Percentiles rank a stretch among this genome's conserved stretches.
These are phyloP conservation scores for Vipera ursinii DNA, from an alignment of 2,797 vertebrate species.

Conservation along the genomic window DNA sequence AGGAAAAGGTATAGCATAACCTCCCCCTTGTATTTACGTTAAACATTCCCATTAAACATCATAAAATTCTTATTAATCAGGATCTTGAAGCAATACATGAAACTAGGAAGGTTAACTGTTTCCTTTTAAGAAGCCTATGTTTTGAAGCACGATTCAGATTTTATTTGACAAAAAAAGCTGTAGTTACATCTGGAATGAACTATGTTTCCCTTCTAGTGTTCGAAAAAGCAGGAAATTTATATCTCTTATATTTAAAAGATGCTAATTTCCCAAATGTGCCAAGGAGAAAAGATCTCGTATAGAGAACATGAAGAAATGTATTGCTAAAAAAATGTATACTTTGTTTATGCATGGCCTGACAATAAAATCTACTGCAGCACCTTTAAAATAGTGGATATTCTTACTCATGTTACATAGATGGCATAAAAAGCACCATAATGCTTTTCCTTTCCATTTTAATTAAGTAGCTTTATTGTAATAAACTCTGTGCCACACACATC, in stretches of 20 bases:
- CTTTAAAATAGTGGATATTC: background rate
- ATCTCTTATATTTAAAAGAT: background rate
- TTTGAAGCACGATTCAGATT: slow-evolving; percentile 18
- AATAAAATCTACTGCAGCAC: background rate
- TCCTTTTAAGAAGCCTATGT: slow-evolving; percentile 12
- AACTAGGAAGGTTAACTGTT: background rate
- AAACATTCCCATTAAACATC: slow-evolving; percentile 12
- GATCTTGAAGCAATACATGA: slow-evolving; percentile 2
- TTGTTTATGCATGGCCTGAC: background rate
- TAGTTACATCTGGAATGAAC: slow-evolving; percentile 30
- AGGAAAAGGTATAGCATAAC: background rate
- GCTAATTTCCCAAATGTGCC: background rate
- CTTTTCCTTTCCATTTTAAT: background rate
- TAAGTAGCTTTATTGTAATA: background rate
- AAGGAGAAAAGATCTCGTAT: slow-evolving; percentile 21
- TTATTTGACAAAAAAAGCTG: slow-evolving; percentile 36
- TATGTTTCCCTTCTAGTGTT: slow-evolving; percentile 8
- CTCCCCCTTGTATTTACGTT: slow-evolving; percentile 10
- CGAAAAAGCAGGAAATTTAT: slow-evolving; percentile 6
- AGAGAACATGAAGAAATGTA: background rate
- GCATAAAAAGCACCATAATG: background rate
- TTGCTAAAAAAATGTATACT: background rate
- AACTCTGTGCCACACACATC: background rate
- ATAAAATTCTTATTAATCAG: slow-evolving; percentile 8
- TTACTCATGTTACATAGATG: background rate